Evolutionary conservation across 1,140 invertebrate species (phyloP), one percentile per base, ranked within the genome.

Genomic region (Neodiprion lecontei): DNA sequence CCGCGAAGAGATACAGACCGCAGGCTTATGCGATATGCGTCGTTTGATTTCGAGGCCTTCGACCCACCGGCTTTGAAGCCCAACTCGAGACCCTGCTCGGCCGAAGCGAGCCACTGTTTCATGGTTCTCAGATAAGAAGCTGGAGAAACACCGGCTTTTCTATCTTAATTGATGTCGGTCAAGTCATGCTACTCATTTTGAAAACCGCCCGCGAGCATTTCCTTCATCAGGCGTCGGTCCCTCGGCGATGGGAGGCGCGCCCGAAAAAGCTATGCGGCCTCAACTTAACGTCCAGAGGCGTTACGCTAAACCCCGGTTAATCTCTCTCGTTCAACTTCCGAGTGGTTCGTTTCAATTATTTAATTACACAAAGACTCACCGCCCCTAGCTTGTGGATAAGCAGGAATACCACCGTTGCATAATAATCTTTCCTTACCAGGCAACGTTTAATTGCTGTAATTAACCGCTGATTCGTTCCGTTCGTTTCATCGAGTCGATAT

Each of bases 321-420:
- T 61, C 53, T 12, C n/a, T 61, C n/a, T 12, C 53, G n/a, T 17
- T 8, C 11, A 61, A 61, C 53, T 61, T 61, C n/a, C 53, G 53
- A 61, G 53, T 61, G n/a, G 53, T 61, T 61, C 11, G n/a, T 61
- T 61, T 61, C 53, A 61, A 61, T 61, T 61, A 61, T 61, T 61
- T 9, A 61, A 61, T 61, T 61, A 61, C n/a, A 14, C 53, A 61
- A 61, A 61, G 53, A 61, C n/a, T 61, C 11, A 61, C 53, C n/a
- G 53, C 53, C 53, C 53, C 53, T 17, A 61, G 53, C 28, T 40
- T 40, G 53, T 61, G 53, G 53, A 17, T 8, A 61, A 61, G 53
- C 53, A 61, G 53, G 53, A 61, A 61, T 5, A 61, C 53, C n/a
- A 8, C 53, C 11, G 8, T 61, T 8, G 53, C 53, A 61, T 61